A percentile compares a stretch with the other conserved stretches of the same genome.
These are phyloP conservation scores for Hirtodrosophila confusa DNA, from an alignment of 2,888 invertebrate species.

Conservation along the genomic window DNA sequence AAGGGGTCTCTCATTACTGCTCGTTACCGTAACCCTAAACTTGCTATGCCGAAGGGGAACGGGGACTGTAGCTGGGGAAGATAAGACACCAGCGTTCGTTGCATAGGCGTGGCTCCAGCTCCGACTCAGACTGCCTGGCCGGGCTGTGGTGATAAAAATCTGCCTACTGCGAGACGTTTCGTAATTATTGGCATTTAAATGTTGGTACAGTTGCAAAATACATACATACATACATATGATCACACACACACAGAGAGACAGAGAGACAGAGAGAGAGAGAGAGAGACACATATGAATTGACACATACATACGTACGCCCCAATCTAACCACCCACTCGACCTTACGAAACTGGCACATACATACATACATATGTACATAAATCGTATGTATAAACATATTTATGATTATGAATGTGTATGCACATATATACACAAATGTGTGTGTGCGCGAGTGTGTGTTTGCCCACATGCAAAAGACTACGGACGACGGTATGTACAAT, in stretches of 20 bases:
- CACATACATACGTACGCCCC: slow-evolving; percentile 4
- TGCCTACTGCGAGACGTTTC: slow-evolving; percentile 30
- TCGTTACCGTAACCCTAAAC: slow-evolving; percentile 65
- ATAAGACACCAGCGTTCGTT: slow-evolving; percentile 34
- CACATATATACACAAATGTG: neutral
- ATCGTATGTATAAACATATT: slow-evolving; percentile 2
- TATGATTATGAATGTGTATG: no score
- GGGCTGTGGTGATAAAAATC: slow-evolving; percentile 29
- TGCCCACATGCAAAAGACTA: neutral
- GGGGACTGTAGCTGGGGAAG: slow-evolving; percentile 37
- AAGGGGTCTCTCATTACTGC: slow-evolving; percentile 56
- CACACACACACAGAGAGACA: no score
- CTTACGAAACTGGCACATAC: slow-evolving; percentile 36
- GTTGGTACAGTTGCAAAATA: slow-evolving; percentile 40
- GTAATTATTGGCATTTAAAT: slow-evolving; percentile 50
- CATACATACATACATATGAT: slow-evolving; percentile 8
- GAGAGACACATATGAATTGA: neutral
- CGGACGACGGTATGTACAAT: slow-evolving; percentile 1
- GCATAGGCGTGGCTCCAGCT: slow-evolving; percentile 71
- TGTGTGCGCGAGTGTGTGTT: slow-evolving; percentile 3
- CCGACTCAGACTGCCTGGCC: slow-evolving; percentile 39
- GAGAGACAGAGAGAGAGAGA: no score
- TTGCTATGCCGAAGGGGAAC: slow-evolving; percentile 11
- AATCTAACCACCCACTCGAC: slow-evolving; percentile 38
- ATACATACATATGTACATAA: slow-evolving; percentile 18